Evolutionary conservation across 2,888 invertebrate species (phyloP), one percentile per base, ranked within the genome.

Genomic region (Vannuccia rotundouncinata): DNA sequence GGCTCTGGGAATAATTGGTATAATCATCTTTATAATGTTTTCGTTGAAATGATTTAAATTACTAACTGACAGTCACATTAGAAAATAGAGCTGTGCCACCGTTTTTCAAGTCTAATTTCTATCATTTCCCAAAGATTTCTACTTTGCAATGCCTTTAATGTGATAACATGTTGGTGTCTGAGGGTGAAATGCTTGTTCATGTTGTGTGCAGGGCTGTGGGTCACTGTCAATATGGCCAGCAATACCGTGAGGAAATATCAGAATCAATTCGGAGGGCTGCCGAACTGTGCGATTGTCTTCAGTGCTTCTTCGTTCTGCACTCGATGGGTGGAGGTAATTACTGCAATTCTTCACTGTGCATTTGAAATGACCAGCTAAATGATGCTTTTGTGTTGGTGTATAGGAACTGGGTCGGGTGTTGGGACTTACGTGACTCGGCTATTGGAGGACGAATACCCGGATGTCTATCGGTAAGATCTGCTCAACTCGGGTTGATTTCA

Each of bases 1-100:
- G 89, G 89, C n/a, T 88, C 88, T 77, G 89, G 89, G 76, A 89
- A 89, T 82, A 89, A 89, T 83, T 89, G 89, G 89, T 88, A 83
- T n/a, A n/a, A n/a, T n/a, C n/a, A n/a, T n/a, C n/a, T n/a, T n/a
- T n/a, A n/a, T n/a, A n/a, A n/a, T n/a, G n/a, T n/a, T n/a, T n/a
- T n/a, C n/a, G n/a, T n/a, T n/a, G n/a, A n/a, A n/a, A n/a, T n/a
- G n/a, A n/a, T n/a, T n/a, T n/a, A n/a, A n/a, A n/a, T n/a, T n/a
- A n/a, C n/a, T n/a, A n/a, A n/a, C n/a, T n/a, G n/a, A n/a, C n/a
- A n/a, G n/a, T n/a, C n/a, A n/a, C n/a, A n/a, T n/a, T n/a, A n/a
- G n/a, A n/a, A n/a, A n/a, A n/a, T n/a, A n/a, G n/a, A n/a, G n/a
- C n/a, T n/a, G n/a, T n/a, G n/a, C n/a, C n/a, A n/a, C n/a, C n/a